Percentiles rank a stretch among this genome's conserved stretches.
phyloP scores from a whole-genome alignment of 2,113 vertebrate genomes.

The Takifugu flavidus region DNA sequence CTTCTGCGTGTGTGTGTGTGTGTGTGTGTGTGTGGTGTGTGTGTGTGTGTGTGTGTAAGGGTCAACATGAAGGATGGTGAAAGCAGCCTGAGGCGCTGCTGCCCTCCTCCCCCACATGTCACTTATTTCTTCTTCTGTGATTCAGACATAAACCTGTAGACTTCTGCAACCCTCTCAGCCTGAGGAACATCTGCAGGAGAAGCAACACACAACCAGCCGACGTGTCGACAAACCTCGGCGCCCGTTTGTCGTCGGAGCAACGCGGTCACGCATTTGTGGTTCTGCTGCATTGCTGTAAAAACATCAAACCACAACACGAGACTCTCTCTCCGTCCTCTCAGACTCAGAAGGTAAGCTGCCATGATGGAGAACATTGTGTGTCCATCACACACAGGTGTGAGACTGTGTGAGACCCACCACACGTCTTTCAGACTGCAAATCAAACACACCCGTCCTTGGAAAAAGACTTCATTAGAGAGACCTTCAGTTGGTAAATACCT shows the following conservation, averaged over 20 bases:
- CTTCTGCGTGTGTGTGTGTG: conserved; percentile 6
- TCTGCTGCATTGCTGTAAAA: too few relatives aligned
- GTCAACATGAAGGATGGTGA: conserved; percentile 49
- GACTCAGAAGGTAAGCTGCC: too few relatives aligned
- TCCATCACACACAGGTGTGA: too few relatives aligned
- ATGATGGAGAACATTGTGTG: too few relatives aligned
- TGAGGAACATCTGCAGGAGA: conserved; percentile 32
- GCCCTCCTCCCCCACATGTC: conserved; percentile 62
- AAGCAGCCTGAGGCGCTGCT: conserved; percentile 47
- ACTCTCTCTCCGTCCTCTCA: too few relatives aligned
- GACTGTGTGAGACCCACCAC: too few relatives aligned
- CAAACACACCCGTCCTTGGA: conserved; percentile 51
- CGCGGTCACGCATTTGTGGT: too few relatives aligned
- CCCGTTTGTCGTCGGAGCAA: too few relatives aligned
- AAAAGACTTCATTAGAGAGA: conserved; percentile 46
- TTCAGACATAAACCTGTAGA: conserved; percentile 30
- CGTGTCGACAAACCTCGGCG: too few relatives aligned
- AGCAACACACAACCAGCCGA: neutral
- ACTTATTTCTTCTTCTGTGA: conserved; percentile 42
- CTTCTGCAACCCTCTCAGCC: conserved; percentile 23
- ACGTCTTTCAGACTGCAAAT: conserved; percentile 49
- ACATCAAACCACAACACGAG: too few relatives aligned
- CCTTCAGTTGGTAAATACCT: conserved; percentile 24
- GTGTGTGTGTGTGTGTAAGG: conserved; percentile 18
- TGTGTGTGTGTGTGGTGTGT: conserved; percentile 18